Evolutionary conservation across 2,888 invertebrate genomes (phyloP).

Genomic region (Hedya salicella): DNA sequence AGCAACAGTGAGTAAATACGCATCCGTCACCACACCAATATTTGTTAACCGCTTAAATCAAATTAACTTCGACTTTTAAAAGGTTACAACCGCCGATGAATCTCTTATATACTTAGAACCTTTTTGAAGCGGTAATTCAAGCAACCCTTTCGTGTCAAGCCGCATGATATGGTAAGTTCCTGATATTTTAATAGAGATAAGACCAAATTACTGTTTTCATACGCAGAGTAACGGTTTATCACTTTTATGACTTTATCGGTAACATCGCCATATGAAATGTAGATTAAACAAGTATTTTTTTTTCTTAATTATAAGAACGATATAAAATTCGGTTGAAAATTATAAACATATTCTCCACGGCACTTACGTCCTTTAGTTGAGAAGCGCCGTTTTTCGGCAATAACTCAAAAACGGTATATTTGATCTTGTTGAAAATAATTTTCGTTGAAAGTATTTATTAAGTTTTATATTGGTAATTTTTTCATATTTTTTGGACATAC

Average conservation of each 20-base stretch:
- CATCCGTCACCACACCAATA: slow-evolving; percentile 49
- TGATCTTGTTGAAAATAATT: no score
- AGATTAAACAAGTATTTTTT: not conserved
- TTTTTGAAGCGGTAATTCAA: not conserved
- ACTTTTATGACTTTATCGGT: not conserved
- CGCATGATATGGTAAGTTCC: not conserved
- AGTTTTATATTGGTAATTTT: no score
- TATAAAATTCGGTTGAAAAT: no score
- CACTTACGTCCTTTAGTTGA: no score
- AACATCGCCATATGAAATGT: no score
- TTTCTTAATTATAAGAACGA: no score
- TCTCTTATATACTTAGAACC: not conserved
- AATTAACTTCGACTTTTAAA: slow-evolving; percentile 46
- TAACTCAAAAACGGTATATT: no score
- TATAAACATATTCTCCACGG: no score
- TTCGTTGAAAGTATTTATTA: no score
- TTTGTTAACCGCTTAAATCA: slow-evolving; percentile 48
- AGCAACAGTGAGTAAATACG: slow-evolving; percentile 61
- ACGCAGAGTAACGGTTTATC: not conserved
- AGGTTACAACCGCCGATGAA: slow-evolving; percentile 9
- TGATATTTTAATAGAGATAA: not conserved
- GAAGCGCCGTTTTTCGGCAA: no score
- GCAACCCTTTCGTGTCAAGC: not conserved
- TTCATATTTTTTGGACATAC: no score
- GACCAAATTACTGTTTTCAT: not conserved